Conservation (phyloP, 2,888 invertebrate genomes). For the Entomobrya multifasciata region DNA sequence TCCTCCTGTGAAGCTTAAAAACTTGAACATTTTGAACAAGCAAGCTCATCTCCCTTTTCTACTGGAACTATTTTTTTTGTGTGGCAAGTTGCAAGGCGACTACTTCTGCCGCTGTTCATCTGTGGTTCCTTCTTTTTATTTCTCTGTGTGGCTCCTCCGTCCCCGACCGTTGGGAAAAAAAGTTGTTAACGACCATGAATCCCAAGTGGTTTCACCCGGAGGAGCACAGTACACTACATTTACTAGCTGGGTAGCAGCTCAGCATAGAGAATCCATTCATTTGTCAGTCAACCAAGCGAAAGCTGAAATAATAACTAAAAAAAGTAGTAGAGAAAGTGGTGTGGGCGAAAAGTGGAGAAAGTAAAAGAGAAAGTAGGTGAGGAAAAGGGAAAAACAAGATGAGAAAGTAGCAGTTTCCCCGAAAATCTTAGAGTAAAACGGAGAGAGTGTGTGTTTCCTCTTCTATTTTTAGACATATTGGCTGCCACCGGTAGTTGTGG, state of each 20-base stretch:
- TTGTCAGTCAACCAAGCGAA: constrained; percentile 50
- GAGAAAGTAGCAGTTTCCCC: constrained; percentile 46
- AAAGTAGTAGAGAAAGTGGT: constrained; percentile 3
- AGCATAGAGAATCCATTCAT: constrained; percentile 28
- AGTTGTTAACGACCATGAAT: constrained; percentile 60
- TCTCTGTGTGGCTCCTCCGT: background rate
- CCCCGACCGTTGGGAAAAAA: constrained; percentile 27
- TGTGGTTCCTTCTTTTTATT: constrained; percentile 17
- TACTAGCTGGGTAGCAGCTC: background rate
- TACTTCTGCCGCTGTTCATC: background rate
- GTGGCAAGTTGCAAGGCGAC: no score
- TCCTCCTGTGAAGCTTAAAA: background rate
- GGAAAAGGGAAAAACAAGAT: no score
- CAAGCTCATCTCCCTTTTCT: background rate
- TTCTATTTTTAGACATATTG: constrained; percentile 13
- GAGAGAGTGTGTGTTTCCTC: background rate
- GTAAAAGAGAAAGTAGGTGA: background rate
- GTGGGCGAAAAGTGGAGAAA: background rate
- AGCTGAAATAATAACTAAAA: constrained; percentile 40
- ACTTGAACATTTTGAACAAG: background rate
- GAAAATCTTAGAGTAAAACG: background rate
- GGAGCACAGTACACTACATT: background rate
- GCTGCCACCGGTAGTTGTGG: background rate
- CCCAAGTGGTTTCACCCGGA: constrained; percentile 62
- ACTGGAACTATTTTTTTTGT: background rate